These are phyloP conservation scores for Drosophila formosana DNA, from an alignment of 2,888 invertebrate species.

Conservation along the genomic window DNA sequence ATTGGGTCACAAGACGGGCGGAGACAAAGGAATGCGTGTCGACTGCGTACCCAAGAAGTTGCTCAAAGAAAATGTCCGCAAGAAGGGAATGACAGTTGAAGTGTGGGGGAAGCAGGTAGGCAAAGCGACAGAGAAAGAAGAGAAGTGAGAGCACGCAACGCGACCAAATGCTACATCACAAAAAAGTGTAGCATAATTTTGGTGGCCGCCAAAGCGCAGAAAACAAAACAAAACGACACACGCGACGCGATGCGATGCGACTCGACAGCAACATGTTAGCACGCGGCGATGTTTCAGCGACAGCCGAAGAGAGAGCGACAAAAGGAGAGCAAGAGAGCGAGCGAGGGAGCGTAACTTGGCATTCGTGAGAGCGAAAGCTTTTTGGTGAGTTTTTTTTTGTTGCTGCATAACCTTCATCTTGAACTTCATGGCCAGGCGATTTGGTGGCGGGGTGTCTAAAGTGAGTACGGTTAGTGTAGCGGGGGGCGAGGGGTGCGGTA, in stretches of 20 bases:
- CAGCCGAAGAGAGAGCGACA: not conserved
- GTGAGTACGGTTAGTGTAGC: not conserved
- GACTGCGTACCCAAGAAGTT: constrained; percentile 25
- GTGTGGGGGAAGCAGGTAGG: not conserved
- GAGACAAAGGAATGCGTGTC: constrained; percentile 33
- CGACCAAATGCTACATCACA: constrained; percentile 21
- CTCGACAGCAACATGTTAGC: constrained; percentile 66
- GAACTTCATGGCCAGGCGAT: constrained; percentile 69
- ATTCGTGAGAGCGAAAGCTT: constrained; percentile 48
- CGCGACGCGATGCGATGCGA: constrained; percentile 42
- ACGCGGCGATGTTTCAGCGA: constrained; percentile 38
- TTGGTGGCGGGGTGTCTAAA: constrained; percentile 6
- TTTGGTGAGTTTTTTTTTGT: constrained; percentile 35
- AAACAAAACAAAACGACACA: constrained; percentile 64
- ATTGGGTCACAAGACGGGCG: constrained; percentile 68
- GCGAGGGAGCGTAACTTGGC: constrained; percentile 1
- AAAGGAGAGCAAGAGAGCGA: constrained; percentile 3
- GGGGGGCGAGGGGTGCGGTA: not conserved
- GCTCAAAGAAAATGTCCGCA: constrained; percentile 15
- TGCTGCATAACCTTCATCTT: constrained; percentile 75
- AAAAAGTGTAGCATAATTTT: constrained; percentile 58
- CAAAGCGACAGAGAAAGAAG: not conserved
- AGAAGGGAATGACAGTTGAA: not conserved
- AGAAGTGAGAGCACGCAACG: no score
- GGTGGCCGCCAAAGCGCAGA: constrained; percentile 41